Evolutionary conservation across 1,140 invertebrate species (phyloP), one percentile per base, ranked within the genome.

Genomic region (Caerostris extrusa): DNA sequence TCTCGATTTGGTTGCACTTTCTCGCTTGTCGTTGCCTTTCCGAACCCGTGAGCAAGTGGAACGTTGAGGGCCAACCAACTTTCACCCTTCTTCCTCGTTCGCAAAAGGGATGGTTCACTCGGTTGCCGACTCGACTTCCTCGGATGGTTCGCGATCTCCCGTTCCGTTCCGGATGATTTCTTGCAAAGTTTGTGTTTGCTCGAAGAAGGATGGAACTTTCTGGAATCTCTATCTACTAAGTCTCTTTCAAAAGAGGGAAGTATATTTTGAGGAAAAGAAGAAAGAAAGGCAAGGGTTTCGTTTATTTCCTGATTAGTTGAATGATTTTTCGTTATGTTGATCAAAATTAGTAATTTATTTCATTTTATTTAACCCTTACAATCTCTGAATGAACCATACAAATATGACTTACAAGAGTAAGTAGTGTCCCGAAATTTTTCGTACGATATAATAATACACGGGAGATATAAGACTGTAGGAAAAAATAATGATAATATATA

Each of bases 11-110:
- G 69, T 81, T 53, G 53, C 8, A 34, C 69, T 77, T 77, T 77
- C 69, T 77, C 69, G 69, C 50, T 34, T 50, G 69, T 53, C 69
- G 85, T 85, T 85, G 12, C 55, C 57, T 90, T 90, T 90, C 89
- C 89, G 81, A 55, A 34, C 71, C 57, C 55, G 53, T 69, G 69
- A 90, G 14, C 89, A 90, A 81, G 61, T 90, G 69, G 89, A 90
- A 90, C 89, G 57, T 60, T 69, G 56, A 34, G 71, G 89, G 56
- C 7, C 71, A 90, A 81, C 89, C 69, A 90, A 90, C 89, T 90
- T 90, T 90, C 89, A 90, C 69, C 89, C 14, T n/a, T 50, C 17
- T 53, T 53, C n/a, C 64, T 55, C 64, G 50, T 17, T 17, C 58
- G 69, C 10, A 6, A 50, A 10, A 77, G 64, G 17, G n/a, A 87